Base-by-base conservation (phyloP, 2,113 vertebrate species). In the Garra rufa region DNA sequence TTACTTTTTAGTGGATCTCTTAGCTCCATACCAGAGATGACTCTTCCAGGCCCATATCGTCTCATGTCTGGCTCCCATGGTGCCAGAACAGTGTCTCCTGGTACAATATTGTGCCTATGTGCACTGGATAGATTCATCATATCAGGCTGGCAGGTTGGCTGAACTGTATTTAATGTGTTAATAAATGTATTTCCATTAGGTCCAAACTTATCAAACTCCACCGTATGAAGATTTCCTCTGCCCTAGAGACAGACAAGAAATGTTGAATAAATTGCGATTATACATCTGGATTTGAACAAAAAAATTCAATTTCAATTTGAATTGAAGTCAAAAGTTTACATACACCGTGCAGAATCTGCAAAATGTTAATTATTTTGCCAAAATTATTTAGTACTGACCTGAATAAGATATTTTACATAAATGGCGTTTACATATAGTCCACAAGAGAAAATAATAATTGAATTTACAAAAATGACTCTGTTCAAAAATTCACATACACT, bases 51-150 rank as follows among this genome's bases (percentile, higher is more conserved):
- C 6, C 95, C 95, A 0, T 95, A 97, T 76, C 89, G 92, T 52
- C 71, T 90, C 84, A 83, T 77, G 0, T 91, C 89, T 61, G 91
- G 88, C 84, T 95, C 95, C 95, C 96, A 96, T 10, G 95, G 95
- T 7, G 96, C 96, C 88, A 98, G 87, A n/a, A 98, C 96, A 43
- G 94, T 94, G 83, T 97, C 94, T 6, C 96, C 96, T 0, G 95
- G 95, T 21, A 85, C 48, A 28, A 97, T 90, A 34, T 88, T 89
- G 41, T 86, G 90, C 15, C 87, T 85, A 86, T 89, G 86, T 8
- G 90, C 88, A 0, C 92, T 90, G 0, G 86, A 85, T n/a, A 93
- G 92, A 9, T 89, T 93, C 85, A 97, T 71, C 70, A 97, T 93
- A 81, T 97, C 95, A 19, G 92, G 89, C 14, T 92, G 90, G 43